phyloP scores from a whole-genome alignment of 1,140 invertebrate species.

The Piezodorus guildinii region DNA sequence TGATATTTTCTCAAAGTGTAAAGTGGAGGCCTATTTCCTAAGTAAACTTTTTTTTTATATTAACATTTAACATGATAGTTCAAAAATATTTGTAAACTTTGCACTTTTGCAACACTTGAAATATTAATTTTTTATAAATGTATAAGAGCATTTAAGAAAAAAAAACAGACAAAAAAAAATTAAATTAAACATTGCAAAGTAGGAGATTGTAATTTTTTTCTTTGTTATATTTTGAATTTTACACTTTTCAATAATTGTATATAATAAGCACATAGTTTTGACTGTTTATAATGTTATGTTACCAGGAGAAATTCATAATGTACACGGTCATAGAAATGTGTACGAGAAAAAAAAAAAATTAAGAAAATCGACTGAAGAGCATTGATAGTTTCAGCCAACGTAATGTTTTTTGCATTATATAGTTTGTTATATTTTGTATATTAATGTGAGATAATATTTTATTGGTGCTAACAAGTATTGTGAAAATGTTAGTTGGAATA shows the following conservation, averaged over 20 bases:
- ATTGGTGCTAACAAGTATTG: slow-evolving; percentile 25
- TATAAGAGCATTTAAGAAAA: slow-evolving; percentile 9
- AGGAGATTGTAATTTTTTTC: slow-evolving; percentile 9
- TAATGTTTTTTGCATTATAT: slow-evolving; percentile 16
- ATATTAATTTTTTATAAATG: slow-evolving; percentile 10
- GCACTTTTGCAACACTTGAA: slow-evolving; percentile 7
- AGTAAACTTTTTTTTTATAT: slow-evolving; percentile 8
- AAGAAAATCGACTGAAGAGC: slow-evolving; percentile 5
- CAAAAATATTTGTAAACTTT: background rate
- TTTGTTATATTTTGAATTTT: slow-evolving; percentile 14
- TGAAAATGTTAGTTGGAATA: slow-evolving; percentile 10
- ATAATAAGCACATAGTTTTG: slow-evolving; percentile 17
- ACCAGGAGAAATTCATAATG: slow-evolving; percentile 5
- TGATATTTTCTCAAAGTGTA: slow-evolving; percentile 18
- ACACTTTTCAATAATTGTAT: slow-evolving; percentile 4
- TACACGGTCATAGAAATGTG: background rate
- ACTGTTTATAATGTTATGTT: slow-evolving; percentile 19
- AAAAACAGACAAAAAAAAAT: background rate
- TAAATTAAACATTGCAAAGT: slow-evolving; percentile 18
- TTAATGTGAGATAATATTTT: slow-evolving; percentile 19
- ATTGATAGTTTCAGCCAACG: slow-evolving; percentile 1
- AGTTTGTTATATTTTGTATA: slow-evolving; percentile 20
- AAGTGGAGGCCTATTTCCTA: slow-evolving; percentile 19
- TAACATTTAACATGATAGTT: background rate
- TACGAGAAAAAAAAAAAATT: background rate